These are phyloP conservation scores for Xestia c-nigrum DNA, from an alignment of 2,888 invertebrate species.

Conservation along the genomic window DNA sequence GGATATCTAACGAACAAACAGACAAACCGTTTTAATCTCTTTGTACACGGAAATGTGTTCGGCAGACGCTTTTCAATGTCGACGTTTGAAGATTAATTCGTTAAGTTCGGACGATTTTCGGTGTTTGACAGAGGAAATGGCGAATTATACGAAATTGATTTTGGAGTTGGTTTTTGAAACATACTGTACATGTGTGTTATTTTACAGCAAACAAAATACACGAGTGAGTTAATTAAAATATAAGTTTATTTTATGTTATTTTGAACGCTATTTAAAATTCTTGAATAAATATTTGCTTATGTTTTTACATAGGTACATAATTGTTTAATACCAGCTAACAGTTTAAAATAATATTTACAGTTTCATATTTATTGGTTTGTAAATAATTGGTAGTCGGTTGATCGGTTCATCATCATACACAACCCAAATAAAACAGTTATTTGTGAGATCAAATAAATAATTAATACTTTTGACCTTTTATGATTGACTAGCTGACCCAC, in stretches of 20 bases:
- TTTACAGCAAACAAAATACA: conserved; percentile 8
- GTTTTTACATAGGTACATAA: not conserved
- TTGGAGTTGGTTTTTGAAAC: conserved; percentile 7
- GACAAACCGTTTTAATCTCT: conserved; percentile 76
- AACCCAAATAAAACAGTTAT: not conserved
- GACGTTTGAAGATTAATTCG: conserved; percentile 55
- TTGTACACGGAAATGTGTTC: conserved; percentile 68
- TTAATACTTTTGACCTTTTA: conserved; percentile 1
- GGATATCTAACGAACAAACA: conserved; percentile 73
- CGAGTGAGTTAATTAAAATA: not conserved
- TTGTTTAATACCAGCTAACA: not conserved
- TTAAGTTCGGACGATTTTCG: conserved; percentile 51
- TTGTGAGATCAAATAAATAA: conserved; percentile 8
- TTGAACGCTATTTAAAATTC: not conserved
- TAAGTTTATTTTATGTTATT: not conserved
- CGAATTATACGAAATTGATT: conserved; percentile 39
- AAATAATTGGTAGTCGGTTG: not conserved
- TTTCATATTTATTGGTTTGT: not conserved
- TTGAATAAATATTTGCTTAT: too few relatives aligned
- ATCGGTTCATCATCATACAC: not conserved
- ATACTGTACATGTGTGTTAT: conserved; percentile 1
- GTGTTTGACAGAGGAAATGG: conserved; percentile 50
- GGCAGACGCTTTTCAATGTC: conserved; percentile 49
- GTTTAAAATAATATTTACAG: not conserved
- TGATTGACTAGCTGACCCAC: too few relatives aligned